Evolutionary conservation across 1,140 invertebrate species (phyloP).

Genomic region (Dendroctonus ponderosae): DNA sequence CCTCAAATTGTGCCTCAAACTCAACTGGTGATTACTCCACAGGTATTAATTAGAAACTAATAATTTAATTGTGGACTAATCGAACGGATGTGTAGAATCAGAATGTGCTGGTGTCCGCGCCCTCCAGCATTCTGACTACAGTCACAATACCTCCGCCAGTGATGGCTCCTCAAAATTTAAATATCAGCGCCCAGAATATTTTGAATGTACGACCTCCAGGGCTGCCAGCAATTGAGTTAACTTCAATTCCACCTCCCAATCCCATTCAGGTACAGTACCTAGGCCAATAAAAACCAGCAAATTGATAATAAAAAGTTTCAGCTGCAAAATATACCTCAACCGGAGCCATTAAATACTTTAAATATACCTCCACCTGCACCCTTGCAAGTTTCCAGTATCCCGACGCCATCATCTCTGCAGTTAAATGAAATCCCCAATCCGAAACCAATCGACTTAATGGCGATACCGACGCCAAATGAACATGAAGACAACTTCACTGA

Average conservation of each 20-base stretch:
- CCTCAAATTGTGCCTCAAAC: constrained; percentile 43
- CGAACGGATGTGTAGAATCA: constrained; percentile 13
- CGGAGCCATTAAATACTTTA: constrained; percentile 47
- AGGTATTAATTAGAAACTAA: constrained; percentile 6
- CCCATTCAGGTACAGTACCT: constrained; percentile 45
- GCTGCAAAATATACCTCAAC: constrained; percentile 29
- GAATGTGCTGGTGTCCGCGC: constrained; percentile 37
- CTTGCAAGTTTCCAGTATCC: constrained; percentile 55
- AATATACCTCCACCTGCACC: constrained; percentile 53
- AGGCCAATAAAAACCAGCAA: not conserved
- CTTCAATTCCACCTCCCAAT: constrained; percentile 49
- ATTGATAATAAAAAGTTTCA: not conserved
- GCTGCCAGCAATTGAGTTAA: constrained; percentile 40
- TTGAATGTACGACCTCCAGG: constrained; percentile 29
- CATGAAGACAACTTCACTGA: constrained; percentile 41
- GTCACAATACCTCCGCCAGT: constrained; percentile 49
- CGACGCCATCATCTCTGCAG: constrained; percentile 51
- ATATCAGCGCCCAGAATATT: constrained; percentile 9
- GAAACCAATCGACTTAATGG: constrained; percentile 47
- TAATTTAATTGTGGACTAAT: too few species aligned
- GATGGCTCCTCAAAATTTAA: constrained; percentile 19
- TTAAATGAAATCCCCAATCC: constrained; percentile 50
- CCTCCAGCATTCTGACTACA: constrained; percentile 41
- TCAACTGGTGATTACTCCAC: constrained; percentile 31
- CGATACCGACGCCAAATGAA: constrained; percentile 47